These are phyloP conservation scores for Fragum whitleyi DNA, from an alignment of 2,888 invertebrate species.

Conservation along the genomic window DNA sequence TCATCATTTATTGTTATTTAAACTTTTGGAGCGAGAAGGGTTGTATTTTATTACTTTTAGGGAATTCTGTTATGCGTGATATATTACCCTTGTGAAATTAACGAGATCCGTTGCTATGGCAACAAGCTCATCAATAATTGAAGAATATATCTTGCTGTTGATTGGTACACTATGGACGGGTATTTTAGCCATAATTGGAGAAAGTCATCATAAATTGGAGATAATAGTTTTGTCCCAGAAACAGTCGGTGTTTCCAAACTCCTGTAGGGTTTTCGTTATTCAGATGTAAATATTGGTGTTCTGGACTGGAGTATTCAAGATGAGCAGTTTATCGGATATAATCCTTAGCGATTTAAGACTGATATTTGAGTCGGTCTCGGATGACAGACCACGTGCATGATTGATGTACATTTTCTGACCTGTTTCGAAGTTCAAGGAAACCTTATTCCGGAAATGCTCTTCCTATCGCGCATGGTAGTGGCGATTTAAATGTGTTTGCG, in stretches of 20 bases:
- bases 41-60: neutral
- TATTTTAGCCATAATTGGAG: constrained; percentile 5
- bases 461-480: no score
- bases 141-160: neutral
- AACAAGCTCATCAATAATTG: constrained; percentile 22
- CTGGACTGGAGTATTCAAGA: neutral
- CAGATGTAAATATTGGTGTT: neutral
- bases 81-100: constrained; percentile 21
- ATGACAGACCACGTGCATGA: neutral
- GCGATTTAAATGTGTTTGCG: no score
- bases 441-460: no score
- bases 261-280: neutral
- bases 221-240: constrained; percentile 1
- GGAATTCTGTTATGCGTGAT: constrained; percentile 15
- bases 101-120: constrained; percentile 23
- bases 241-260: neutral
- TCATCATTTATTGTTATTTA: no score
- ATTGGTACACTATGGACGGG: constrained; percentile 3
- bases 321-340: neutral
- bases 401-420: neutral
- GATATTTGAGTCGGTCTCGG: neutral
- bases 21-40: no score
- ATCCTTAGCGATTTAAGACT: constrained; percentile 1
- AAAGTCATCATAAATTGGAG: constrained; percentile 5
- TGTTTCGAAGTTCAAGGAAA: neutral